These are phyloP conservation scores for Phytoseiulus persimilis DNA, from an alignment of 2,888 invertebrate species.

Conservation along the genomic window DNA sequence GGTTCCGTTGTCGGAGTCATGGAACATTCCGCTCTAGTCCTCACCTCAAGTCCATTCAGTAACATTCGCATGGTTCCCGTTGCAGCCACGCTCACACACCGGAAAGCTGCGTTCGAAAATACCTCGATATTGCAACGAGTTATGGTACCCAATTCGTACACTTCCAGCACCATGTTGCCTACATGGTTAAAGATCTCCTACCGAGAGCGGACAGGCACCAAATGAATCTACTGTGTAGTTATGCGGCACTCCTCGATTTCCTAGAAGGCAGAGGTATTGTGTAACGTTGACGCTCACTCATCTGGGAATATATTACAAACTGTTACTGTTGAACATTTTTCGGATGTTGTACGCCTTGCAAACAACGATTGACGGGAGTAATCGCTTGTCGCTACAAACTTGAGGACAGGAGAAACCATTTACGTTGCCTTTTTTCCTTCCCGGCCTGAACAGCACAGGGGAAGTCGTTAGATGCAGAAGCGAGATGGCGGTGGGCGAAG, in stretches of 20 bases:
- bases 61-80: constrained; percentile 38
- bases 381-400: not conserved
- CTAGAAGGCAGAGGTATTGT: constrained; percentile 52
- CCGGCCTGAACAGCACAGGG: not conserved
- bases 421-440: not conserved
- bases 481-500: constrained; percentile 24
- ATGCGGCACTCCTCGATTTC: constrained; percentile 63
- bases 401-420: not conserved
- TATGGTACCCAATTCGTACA: constrained; percentile 67
- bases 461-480: constrained; percentile 10
- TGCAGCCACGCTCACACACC: constrained; percentile 49
- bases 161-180: constrained; percentile 91
- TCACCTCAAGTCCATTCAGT: not conserved
- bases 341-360: not conserved
- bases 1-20: too few species aligned
- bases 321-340: not conserved
- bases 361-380: too few species aligned
- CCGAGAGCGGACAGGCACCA: constrained; percentile 62
- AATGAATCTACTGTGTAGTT: constrained; percentile 68
- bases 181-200: constrained; percentile 80
- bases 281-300: not conserved
- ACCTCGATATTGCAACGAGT: constrained; percentile 55
- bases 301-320: not conserved
- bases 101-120: constrained; percentile 52
- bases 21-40: too few species aligned